Percentiles rank a stretch among this genome's conserved stretches.
Conservation (phyloP, 2,888 invertebrate genomes). For the Pegoplata infirma region DNA sequence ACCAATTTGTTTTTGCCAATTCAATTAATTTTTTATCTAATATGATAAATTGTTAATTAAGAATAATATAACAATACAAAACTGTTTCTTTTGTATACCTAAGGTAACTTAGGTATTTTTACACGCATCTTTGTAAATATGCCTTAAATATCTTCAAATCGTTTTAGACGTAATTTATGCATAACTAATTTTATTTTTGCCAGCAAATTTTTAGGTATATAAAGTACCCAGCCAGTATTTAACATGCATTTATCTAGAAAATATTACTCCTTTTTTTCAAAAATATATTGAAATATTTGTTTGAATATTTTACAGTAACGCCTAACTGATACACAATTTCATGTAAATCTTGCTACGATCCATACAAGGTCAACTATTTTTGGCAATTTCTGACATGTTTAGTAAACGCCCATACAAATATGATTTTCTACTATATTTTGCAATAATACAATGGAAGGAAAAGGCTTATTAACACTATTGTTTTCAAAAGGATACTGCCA, state of each 20-base stretch:
- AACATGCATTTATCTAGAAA: slow-evolving; percentile 8
- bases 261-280: slow-evolving; percentile 23
- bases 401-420: slow-evolving; percentile 46
- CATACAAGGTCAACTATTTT: slow-evolving; percentile 39
- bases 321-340: slow-evolving; percentile 1
- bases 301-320: slow-evolving; percentile 34
- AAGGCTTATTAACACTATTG: slow-evolving; percentile 36
- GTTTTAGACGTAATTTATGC: slow-evolving; percentile 35
- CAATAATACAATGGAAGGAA: slow-evolving; percentile 7
- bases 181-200: slow-evolving; percentile 13
- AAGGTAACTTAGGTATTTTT: no score
- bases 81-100: no score
- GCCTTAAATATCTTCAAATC: no score
- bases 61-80: no score
- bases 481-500: slow-evolving; percentile 6
- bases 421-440: background rate
- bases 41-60: no score
- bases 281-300: slow-evolving; percentile 19
- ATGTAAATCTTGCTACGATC: background rate
- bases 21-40: no score
- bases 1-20: no score
- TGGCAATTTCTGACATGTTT: slow-evolving; percentile 39
- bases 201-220: background rate
- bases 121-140: no score
- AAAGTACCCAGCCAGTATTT: no score